These are phyloP conservation scores for Gobius niger DNA, from an alignment of 2,113 vertebrate genomes.

Conservation along the genomic window DNA sequence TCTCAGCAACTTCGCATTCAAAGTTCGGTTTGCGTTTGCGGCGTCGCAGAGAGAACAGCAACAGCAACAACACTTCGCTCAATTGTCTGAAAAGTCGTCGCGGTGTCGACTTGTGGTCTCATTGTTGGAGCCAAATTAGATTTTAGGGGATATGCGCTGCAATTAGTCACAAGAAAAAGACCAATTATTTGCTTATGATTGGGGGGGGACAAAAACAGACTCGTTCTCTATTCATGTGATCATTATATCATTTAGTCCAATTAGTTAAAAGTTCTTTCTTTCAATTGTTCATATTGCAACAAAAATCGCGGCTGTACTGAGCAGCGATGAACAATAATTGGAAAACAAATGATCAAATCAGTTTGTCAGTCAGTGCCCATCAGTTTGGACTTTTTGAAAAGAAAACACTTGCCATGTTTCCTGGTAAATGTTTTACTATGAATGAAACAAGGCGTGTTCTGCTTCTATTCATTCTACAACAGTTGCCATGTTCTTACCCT, in stretches of 20 bases:
- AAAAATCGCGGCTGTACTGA: too few species aligned
- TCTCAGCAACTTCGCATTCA: constrained; percentile 58
- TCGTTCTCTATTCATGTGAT: not conserved
- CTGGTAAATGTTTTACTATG: too few species aligned
- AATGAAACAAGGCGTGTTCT: too few species aligned
- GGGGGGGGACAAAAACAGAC: not conserved
- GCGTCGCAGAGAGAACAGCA: constrained; percentile 26
- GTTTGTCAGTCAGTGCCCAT: too few species aligned
- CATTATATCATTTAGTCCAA: not conserved
- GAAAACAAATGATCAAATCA: too few species aligned
- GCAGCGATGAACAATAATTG: too few species aligned
- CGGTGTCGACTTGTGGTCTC: not conserved
- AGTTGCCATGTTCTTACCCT: too few species aligned
- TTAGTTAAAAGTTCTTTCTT: too few species aligned
- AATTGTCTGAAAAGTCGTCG: not conserved
- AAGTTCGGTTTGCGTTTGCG: constrained; percentile 37
- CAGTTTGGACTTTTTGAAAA: too few species aligned
- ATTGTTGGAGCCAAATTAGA: not conserved
- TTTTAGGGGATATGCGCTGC: not conserved
- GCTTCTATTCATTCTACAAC: too few species aligned
- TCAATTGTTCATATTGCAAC: too few species aligned
- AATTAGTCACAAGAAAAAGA: not conserved
- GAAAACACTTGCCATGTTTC: too few species aligned
- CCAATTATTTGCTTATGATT: not conserved
- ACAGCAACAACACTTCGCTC: not conserved